Conservation (phyloP, 2,797 vertebrate species). For the Enteromius afrohamiltoni region DNA sequence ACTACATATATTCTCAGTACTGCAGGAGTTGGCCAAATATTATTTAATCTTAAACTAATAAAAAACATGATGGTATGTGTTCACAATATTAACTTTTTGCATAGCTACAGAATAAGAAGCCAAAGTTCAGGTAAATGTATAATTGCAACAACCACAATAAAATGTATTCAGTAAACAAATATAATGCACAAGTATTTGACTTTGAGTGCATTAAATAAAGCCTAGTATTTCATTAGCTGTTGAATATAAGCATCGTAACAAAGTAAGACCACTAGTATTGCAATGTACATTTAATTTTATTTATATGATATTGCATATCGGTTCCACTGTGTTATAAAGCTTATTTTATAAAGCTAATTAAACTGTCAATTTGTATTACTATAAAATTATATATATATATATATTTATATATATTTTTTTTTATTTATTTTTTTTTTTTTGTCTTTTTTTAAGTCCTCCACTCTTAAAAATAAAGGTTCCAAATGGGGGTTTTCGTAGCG, state of each 20-base stretch:
- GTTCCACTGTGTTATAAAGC: background rate
- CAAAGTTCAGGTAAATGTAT: too few species aligned
- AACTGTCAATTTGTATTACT: background rate
- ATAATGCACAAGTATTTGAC: background rate
- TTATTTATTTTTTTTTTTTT: too few species aligned
- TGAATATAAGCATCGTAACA: conserved; percentile 8
- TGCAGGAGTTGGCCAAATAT: background rate
- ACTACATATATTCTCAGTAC: background rate
- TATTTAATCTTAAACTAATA: background rate
- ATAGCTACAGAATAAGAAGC: background rate
- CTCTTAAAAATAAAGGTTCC: background rate
- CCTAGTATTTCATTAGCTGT: background rate
- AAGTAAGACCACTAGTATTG: background rate
- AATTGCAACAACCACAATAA: background rate
- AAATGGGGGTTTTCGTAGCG: background rate
- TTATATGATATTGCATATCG: background rate
- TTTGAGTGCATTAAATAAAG: background rate
- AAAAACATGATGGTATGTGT: background rate
- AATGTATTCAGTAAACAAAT: background rate
- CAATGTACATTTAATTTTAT: background rate
- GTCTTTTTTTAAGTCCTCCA: background rate
- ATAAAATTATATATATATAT: background rate
- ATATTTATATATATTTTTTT: too few species aligned
- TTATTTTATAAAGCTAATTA: background rate
- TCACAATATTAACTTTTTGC: background rate